A percentile compares a stretch with the other conserved stretches of the same genome.
Evolutionary conservation across 37 sponge, comb jelly and placozoan genomes (phyloP).

Genomic region (Cladorhizidae sp.): DNA sequence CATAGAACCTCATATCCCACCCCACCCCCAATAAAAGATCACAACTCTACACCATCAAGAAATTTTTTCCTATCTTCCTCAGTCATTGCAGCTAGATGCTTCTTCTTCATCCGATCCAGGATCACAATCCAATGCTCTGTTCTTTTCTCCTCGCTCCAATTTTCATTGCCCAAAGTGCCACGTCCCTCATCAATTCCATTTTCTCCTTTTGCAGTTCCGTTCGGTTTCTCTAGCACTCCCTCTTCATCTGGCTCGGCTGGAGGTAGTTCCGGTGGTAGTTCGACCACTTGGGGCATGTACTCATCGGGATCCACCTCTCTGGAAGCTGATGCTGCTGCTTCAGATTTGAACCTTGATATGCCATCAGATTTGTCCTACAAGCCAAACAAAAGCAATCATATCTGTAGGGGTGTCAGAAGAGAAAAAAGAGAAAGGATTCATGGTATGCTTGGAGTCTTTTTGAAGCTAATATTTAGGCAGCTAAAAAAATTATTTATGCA

Average conservation of each 20-base stretch:
- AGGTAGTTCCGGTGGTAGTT: background rate
- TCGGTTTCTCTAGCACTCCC: background rate
- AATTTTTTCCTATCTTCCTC: constrained; percentile 5
- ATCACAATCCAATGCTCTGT: constrained; percentile 23
- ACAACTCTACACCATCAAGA: background rate
- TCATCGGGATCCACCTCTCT: constrained; percentile 36
- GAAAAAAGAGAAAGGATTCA: too few relatives aligned
- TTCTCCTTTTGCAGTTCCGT: background rate
- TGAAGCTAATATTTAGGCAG: too few relatives aligned
- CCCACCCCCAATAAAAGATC: too few relatives aligned
- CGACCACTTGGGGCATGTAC: constrained; percentile 47
- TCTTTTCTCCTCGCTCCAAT: constrained; percentile 25
- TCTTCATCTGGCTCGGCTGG: background rate
- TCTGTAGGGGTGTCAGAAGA: too few relatives aligned
- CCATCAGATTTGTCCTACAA: too few relatives aligned
- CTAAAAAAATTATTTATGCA: too few relatives aligned
- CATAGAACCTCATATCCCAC: too few relatives aligned
- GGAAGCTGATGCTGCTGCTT: background rate
- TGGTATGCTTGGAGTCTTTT: too few relatives aligned
- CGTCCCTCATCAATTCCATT: background rate
- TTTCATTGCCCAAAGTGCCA: background rate
- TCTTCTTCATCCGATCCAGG: constrained; percentile 25
- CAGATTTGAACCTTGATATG: background rate
- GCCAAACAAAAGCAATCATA: too few relatives aligned
- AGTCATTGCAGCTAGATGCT: constrained; percentile 1